These are phyloP conservation scores for Tetraodon nigroviridis DNA, from an alignment of 2,113 vertebrate species.

Conservation along the genomic window DNA sequence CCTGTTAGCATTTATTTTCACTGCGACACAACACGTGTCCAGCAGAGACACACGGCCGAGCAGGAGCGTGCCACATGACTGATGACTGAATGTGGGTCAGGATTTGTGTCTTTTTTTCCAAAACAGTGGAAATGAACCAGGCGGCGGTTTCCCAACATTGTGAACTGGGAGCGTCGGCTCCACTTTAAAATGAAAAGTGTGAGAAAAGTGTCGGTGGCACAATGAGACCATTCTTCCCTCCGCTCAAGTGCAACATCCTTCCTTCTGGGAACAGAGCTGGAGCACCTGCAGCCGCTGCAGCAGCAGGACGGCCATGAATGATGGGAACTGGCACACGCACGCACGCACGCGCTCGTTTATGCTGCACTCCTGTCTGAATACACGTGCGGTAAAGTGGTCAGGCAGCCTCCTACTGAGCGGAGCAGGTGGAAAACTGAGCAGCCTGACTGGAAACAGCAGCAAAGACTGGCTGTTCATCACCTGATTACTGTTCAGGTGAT, in stretches of 20 bases:
- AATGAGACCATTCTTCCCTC: slow-evolving; percentile 66
- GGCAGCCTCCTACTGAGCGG: too few species aligned
- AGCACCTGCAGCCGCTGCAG: slow-evolving; percentile 50
- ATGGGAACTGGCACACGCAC: slow-evolving; percentile 19
- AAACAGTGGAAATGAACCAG: slow-evolving; percentile 49
- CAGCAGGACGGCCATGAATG: slow-evolving; percentile 15
- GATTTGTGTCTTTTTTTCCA: slow-evolving; percentile 9
- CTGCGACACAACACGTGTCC: neutral
- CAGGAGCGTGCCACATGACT: slow-evolving; percentile 7
- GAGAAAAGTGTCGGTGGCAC: slow-evolving; percentile 55
- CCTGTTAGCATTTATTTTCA: neutral
- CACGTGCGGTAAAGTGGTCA: too few species aligned
- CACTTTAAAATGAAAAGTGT: slow-evolving; percentile 64
- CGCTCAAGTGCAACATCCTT: slow-evolving; percentile 71
- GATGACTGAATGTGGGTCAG: neutral
- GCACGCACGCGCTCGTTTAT: slow-evolving; percentile 1
- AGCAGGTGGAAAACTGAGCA: too few species aligned
- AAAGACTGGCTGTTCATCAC: too few species aligned
- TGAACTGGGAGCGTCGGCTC: slow-evolving; percentile 22
- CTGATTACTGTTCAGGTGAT: neutral
- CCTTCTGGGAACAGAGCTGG: slow-evolving; percentile 61
- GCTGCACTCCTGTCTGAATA: neutral
- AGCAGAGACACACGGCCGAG: neutral
- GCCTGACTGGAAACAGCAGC: too few species aligned
- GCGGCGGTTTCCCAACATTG: slow-evolving; percentile 63